phyloP scores from a whole-genome alignment of 2,797 vertebrate genomes.

The Gymnothorax javanicus region DNA sequence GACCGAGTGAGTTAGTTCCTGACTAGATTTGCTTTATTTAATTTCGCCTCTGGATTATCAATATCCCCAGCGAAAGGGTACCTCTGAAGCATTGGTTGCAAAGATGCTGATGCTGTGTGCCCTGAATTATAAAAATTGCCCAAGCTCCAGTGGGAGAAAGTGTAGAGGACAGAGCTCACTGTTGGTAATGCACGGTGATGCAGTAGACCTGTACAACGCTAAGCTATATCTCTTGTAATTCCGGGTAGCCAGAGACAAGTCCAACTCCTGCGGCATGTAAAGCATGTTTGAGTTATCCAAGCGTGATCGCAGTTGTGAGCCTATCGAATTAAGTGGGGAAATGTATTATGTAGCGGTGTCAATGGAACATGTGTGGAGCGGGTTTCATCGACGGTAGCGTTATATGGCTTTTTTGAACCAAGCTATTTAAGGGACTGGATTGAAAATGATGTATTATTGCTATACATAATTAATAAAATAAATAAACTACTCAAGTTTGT shows the following conservation, averaged over 20 bases:
- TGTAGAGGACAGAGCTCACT: conserved; percentile 41
- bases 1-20: conserved; percentile 52
- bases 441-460: too few species aligned
- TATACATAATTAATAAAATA: too few species aligned
- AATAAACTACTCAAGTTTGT: too few species aligned
- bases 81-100: conserved; percentile 19
- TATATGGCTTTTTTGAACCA: neutral
- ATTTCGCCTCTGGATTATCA: conserved; percentile 47
- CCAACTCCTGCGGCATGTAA: neutral
- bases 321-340: neutral
- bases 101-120: conserved; percentile 60
- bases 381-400: neutral
- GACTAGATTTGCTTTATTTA: conserved; percentile 49
- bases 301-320: neutral
- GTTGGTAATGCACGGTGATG: conserved; percentile 31
- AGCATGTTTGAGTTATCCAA: neutral
- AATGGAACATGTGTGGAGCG: neutral
- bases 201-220: neutral
- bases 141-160: conserved; percentile 48
- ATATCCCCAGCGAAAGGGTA: conserved; percentile 36
- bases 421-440: too few species aligned
- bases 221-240: neutral
- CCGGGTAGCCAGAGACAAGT: neutral
- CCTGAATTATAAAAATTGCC: conserved; percentile 54
- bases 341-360: neutral